Percentiles rank a stretch among this genome's conserved stretches.
phyloP scores from a whole-genome alignment of 2,797 vertebrate genomes.

The Sebastolobus alascanus region DNA sequence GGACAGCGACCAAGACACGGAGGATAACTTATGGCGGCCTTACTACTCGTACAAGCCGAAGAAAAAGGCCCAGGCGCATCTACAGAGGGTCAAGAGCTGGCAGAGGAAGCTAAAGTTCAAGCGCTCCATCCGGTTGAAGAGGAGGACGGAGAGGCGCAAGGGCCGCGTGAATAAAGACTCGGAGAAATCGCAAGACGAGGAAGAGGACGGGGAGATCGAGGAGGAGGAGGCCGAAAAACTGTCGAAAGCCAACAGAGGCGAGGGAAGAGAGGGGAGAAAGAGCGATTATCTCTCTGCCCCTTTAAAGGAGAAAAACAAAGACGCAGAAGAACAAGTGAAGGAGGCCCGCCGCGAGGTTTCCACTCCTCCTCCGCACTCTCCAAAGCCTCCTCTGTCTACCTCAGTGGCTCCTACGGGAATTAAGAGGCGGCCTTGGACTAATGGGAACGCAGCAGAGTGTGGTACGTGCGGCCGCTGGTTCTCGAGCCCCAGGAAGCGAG shows the following conservation, averaged over 20 bases:
- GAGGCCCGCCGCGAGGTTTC: slow-evolving; percentile 59
- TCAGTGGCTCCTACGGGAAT: slow-evolving; percentile 75
- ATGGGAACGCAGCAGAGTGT: slow-evolving; percentile 87
- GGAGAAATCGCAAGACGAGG: slow-evolving; percentile 73
- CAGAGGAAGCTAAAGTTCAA: slow-evolving; percentile 87
- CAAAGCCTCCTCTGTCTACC: slow-evolving; percentile 76
- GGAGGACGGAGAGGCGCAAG: slow-evolving; percentile 83
- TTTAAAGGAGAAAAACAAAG: slow-evolving; percentile 69
- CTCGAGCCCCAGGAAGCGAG: slow-evolving; percentile 88
- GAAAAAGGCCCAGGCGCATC: slow-evolving; percentile 82
- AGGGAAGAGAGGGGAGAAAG: slow-evolving; percentile 37
- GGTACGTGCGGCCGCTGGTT: slow-evolving; percentile 90
- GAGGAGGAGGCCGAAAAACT: slow-evolving; percentile 61
- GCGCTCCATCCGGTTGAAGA: slow-evolving; percentile 85
- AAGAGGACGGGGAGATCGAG: slow-evolving; percentile 59
- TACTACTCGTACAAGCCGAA: slow-evolving; percentile 96
- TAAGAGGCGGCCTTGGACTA: slow-evolving; percentile 83
- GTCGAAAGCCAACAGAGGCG: slow-evolving; percentile 44
- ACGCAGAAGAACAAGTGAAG: slow-evolving; percentile 69
- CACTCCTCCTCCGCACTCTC: slow-evolving; percentile 61
- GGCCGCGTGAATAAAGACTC: slow-evolving; percentile 76
- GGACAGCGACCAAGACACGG: slow-evolving; percentile 87
- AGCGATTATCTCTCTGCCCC: slow-evolving; percentile 49
- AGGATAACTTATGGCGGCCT: slow-evolving; percentile 93
- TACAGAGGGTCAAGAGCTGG: slow-evolving; percentile 89